Conservation (phyloP, 2,797 vertebrate species). For the Potorous gilbertii region DNA sequence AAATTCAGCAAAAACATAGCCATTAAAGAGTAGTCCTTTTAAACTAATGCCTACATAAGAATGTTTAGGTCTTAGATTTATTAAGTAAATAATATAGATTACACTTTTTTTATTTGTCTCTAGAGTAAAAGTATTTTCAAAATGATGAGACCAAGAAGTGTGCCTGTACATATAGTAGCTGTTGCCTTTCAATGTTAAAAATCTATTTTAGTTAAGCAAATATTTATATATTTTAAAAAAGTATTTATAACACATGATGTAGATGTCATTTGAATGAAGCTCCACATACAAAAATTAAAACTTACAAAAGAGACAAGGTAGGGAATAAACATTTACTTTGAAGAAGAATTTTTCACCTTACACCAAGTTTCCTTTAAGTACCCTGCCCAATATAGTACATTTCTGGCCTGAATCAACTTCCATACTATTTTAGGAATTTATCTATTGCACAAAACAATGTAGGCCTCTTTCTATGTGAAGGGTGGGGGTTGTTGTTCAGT, state of each 20-base stretch:
- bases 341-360: not conserved
- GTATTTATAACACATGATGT: not conserved
- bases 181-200: not conserved
- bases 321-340: conserved; percentile 29
- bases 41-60: conserved; percentile 11
- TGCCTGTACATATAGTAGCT: not conserved
- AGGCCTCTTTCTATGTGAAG: not conserved
- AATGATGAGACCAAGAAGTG: not conserved
- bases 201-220: conserved; percentile 34
- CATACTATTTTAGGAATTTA: not conserved
- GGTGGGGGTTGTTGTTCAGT: not conserved
- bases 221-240: not conserved
- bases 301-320: conserved; percentile 40
- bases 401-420: not conserved
- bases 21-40: conserved; percentile 47
- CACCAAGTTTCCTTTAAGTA: not conserved
- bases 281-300: conserved; percentile 6
- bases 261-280: conserved; percentile 53
- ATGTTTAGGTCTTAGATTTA: conserved; percentile 47
- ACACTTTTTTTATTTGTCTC: conserved; percentile 53
- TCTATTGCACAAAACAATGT: not conserved
- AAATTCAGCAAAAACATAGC: not conserved
- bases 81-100: conserved; percentile 26
- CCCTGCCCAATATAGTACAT: not conserved
- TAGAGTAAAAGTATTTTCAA: conserved; percentile 51